Evolutionary conservation across 2,888 invertebrate genomes (phyloP).

Genomic region (Pseudanteris insignis): DNA sequence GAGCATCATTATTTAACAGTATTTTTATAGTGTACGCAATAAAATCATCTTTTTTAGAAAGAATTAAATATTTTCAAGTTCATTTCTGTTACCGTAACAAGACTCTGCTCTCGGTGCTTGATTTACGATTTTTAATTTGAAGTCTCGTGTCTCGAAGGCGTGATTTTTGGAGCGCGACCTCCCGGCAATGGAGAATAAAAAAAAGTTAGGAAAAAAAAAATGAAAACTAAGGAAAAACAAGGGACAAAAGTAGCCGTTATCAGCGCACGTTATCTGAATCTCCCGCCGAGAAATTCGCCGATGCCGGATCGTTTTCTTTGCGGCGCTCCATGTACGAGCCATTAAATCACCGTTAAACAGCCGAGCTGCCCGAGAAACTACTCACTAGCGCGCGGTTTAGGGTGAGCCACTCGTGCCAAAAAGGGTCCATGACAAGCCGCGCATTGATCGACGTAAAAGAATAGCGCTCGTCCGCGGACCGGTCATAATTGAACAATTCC

Average conservation of each 20-base stretch:
- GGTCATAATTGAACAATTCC: slow-evolving; percentile 38
- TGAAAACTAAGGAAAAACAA: no score
- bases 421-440: slow-evolving; percentile 42
- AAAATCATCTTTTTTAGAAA: no score
- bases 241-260: slow-evolving; percentile 33
- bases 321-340: slow-evolving; percentile 32
- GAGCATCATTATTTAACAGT: no score
- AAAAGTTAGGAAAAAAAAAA: no score
- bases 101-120: no score
- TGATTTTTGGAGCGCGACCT: no score
- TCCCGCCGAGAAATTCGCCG: slow-evolving; percentile 40
- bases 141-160: no score
- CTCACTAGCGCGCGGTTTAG: slow-evolving; percentile 23
- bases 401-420: slow-evolving; percentile 32
- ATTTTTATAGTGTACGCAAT: no score
- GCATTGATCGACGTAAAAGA: slow-evolving; percentile 44
- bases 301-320: slow-evolving; percentile 34
- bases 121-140: no score
- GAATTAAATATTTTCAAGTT: no score
- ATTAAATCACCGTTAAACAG: slow-evolving; percentile 42
- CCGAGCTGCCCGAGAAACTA: slow-evolving; percentile 37
- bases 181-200: no score
- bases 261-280: slow-evolving; percentile 32
- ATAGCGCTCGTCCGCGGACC: slow-evolving; percentile 26
- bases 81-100: no score